A percentile compares a stretch with the other conserved stretches of the same genome.
phyloP scores from a whole-genome alignment of 2,113 vertebrate species.

The Sylvietta virens region DNA sequence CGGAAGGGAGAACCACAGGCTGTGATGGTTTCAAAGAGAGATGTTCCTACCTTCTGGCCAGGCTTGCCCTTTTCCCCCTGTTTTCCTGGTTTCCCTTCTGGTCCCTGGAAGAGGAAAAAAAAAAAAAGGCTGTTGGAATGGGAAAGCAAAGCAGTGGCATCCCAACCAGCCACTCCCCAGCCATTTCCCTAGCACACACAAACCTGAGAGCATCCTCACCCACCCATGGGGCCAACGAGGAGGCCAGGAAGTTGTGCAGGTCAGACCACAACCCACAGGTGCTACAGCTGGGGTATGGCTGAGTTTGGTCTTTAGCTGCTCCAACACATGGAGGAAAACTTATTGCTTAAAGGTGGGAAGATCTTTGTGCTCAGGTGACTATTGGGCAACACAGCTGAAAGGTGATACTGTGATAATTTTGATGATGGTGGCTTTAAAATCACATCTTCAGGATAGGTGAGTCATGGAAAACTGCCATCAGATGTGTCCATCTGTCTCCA shows the following conservation, averaged over 20 bases:
- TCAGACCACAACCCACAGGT: neutral
- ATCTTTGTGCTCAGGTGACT: neutral
- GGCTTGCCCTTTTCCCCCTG: slow-evolving; percentile 88
- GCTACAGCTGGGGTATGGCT: neutral
- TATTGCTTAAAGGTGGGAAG: neutral
- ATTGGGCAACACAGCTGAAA: neutral
- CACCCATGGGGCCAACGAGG: neutral
- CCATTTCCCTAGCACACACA: neutral
- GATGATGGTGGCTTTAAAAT: neutral
- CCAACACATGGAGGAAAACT: neutral
- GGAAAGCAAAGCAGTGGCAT: neutral
- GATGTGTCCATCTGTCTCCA: neutral
- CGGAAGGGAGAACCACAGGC: neutral
- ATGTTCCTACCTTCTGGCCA: slow-evolving; percentile 84
- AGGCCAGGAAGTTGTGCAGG: neutral
- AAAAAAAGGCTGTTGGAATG: neutral
- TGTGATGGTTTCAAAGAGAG: neutral
- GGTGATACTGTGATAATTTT: neutral
- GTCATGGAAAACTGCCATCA: neutral
- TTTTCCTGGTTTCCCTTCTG: slow-evolving; percentile 92
- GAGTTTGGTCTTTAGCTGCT: neutral
- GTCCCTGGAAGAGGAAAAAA: slow-evolving; percentile 75
- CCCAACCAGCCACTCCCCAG: neutral
- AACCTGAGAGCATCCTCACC: neutral
- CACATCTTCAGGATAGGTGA: neutral